Evolutionary conservation across 2,888 invertebrate genomes (phyloP), one percentile per base, ranked within the genome.

Genomic region (Himalopsyche tibetana): DNA sequence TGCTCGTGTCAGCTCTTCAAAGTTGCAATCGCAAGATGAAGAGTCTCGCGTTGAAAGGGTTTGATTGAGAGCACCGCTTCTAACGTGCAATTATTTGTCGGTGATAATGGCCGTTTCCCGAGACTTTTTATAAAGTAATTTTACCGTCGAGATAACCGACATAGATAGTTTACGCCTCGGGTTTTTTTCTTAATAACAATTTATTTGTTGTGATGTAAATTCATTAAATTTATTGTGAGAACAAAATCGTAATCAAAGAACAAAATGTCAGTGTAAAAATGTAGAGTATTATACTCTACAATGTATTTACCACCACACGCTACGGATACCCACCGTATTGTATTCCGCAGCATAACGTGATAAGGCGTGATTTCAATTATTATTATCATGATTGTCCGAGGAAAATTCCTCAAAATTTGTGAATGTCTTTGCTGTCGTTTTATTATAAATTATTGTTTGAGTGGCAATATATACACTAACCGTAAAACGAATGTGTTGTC

Each of bases 61-160:
- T 85, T 85, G 85, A 85, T 85, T 85, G 74, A 85, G 85, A 82
- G 82, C 82, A 82, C 82, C 79, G 45, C 74, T 42, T 36, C 81
- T 74, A 82, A 45, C 69, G 63, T 85, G 40, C 82, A 85, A 85
- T 85, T 85, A 85, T 74, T 85, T 40, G 69, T 82, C 69, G 79
- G n/a, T 79, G 63, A 36, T 85, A 85, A 85, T 85, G 82, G 85
- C 82, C 55, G 63, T 36, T 56, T 82, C 82, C 80, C 80, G 80
- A 51, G 80, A 80, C 38, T 80, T 80, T 80, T 80, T 80, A 80
- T 80, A 12, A 80, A 80, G 80, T 51, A 51, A 80, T 80, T 80
- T 51, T n/a, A 80, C 38, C n/a, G 42, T 45, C 19, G n/a, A 80
- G 80, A 80, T 80, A 80, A 80, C 80, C 80, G 80, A 80, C 45